phyloP scores from a whole-genome alignment of 2,888 invertebrate genomes.

The Rhopalosiphum nymphaeae region DNA sequence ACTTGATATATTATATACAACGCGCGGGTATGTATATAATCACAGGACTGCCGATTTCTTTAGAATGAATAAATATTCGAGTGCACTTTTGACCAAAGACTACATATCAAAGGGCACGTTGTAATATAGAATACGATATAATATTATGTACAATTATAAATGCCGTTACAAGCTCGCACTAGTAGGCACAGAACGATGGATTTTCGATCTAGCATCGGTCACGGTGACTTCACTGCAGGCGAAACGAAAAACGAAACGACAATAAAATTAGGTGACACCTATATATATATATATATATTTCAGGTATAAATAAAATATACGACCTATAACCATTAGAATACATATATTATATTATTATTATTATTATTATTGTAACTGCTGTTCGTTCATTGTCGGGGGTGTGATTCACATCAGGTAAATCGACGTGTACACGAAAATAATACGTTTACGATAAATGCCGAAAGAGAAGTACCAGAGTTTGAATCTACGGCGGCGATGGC shows the following conservation, averaged over 20 bases:
- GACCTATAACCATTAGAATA: neutral
- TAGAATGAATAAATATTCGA: neutral
- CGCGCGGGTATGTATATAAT: neutral
- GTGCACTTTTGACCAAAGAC: neutral
- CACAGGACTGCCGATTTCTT: neutral
- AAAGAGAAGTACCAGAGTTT: neutral
- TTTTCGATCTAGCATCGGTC: neutral
- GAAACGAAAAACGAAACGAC: neutral
- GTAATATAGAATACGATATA: neutral
- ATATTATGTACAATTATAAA: neutral
- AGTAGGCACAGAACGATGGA: neutral
- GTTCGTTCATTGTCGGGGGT: neutral
- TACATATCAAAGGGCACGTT: neutral
- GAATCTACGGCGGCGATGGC: neutral
- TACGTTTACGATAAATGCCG: slow-evolving; percentile 40
- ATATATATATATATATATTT: neutral
- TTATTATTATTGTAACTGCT: neutral
- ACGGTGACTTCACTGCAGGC: neutral
- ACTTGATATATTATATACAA: neutral
- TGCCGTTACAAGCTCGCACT: neutral
- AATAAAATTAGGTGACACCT: neutral
- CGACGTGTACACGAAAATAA: neutral
- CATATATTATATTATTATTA: neutral
- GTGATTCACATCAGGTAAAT: neutral
- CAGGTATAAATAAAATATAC: neutral